Base-by-base conservation (phyloP, 1,140 invertebrate species). In the Pseudomyrmex concolor region DNA sequence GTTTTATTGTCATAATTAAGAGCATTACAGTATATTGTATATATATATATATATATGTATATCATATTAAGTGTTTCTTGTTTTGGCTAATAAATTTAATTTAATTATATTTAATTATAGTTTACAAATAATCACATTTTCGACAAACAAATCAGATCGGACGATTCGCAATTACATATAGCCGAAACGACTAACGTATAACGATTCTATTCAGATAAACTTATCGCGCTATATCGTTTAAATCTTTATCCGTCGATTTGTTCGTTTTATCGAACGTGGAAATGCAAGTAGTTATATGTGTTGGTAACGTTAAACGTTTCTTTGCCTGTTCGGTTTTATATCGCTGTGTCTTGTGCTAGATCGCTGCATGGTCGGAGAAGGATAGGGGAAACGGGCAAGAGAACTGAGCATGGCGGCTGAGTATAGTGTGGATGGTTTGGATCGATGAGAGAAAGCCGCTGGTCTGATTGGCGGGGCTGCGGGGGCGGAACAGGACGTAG, bases 391-490 rank as follows among this genome's bases (percentile, higher is more conserved):
- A 70, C 64, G 76, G 80, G 83, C 85, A 83, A 82, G 86, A 86
- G 87, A 86, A 86, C 84, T 83, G 89, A 91, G 91, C 89, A 91
- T 91, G 91, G 91, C 91, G 90, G 91, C 91, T 84, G 89, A 89
- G 87, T 90, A 89, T 91, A 91, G 90, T 71, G 89, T 86, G 86
- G 89, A 91, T 91, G 91, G 91, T 91, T 82, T 90, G 90, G 91
- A 91, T 91, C 91, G 90, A 91, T 91, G 91, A 91, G 91, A 90
- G 89, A 89, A 84, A 90, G 89, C 89, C 89, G 89, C 85, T 83
- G 89, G 92, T 94, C 92, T 93, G 93, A 94, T 94, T 94, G 93
- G 92, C 90, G 91, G 91, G 90, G 90, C 90, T 72, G 91, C 91
- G 91, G 93, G 93, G 93, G 93, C 92, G 92, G 91, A 92, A 91